These are phyloP conservation scores for Xanthia togata DNA, from an alignment of 2,888 invertebrate species.

Conservation along the genomic window DNA sequence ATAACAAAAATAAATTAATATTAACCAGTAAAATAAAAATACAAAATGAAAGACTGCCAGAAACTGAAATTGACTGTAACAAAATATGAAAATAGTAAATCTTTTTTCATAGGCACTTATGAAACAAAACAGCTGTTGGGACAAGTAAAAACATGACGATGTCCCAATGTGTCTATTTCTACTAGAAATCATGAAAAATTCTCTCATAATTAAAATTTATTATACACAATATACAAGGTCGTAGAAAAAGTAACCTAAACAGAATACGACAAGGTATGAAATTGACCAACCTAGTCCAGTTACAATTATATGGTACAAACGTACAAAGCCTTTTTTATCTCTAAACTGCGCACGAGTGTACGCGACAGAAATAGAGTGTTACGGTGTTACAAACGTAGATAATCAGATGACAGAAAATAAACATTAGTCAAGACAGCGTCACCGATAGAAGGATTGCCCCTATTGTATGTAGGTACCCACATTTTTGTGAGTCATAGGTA, in stretches of 20 bases:
- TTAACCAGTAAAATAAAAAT: neutral
- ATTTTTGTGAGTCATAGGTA: constrained; percentile 24
- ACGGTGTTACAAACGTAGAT: constrained; percentile 23
- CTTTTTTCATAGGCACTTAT: constrained; percentile 12
- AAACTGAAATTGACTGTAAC: constrained; percentile 27
- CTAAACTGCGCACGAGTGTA: constrained; percentile 30
- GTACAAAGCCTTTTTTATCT: constrained; percentile 36
- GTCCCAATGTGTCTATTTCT: neutral
- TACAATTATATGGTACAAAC: constrained; percentile 15
- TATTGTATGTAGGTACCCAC: constrained; percentile 10
- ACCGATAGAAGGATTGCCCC: constrained; percentile 11
- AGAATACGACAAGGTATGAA: neutral
- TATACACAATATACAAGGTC: neutral
- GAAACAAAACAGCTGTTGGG: constrained; percentile 26
- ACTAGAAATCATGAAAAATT: constrained; percentile 11
- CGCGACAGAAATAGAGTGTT: constrained; percentile 43
- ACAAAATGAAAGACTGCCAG: constrained; percentile 19
- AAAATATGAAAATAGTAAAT: constrained; percentile 38
- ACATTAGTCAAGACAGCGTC: constrained; percentile 38
- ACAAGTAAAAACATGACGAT: constrained; percentile 2
- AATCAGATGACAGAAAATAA: constrained; percentile 39
- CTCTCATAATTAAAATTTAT: neutral
- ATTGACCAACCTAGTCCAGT: neutral
- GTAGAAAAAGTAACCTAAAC: constrained; percentile 5
- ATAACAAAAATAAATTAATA: neutral